Evolutionary conservation across 2,888 invertebrate genomes (phyloP), one percentile per base, ranked within the genome.

Genomic region (Megaustenia siamemsis): DNA sequence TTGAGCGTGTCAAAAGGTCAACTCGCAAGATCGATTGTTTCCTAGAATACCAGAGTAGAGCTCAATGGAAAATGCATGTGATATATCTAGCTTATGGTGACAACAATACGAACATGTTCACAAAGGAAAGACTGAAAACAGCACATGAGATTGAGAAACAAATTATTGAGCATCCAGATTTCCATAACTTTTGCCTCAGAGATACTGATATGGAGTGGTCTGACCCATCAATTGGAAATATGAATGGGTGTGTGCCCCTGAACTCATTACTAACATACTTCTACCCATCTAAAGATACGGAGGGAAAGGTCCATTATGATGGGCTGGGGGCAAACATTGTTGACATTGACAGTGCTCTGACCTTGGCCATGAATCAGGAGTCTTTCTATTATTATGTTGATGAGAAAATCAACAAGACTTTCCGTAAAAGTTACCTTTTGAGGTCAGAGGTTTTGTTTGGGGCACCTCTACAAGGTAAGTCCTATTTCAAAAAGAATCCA

Each of bases 371-470:
- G 91, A 91, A 88, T 8, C 88, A 91, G 6, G 89, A 90, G 8
- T 88, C 91, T 60, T 92, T 92, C 83, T 93, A 92, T 83, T 93
- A 91, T 85, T 93, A 89, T 85, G 92, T 92, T 24, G 93, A 93
- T 86, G 91, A 91, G 60, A 90, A 91, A 79, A 89, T 92, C 40
- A 92, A 90, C 84, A 88, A 82, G 10, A 90, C 91, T 3, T 88
- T 89, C 73, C 86, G 86, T 71, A 89, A 90, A 76, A 92, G 92
- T 85, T 87, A 88, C 32, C 83, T 93, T 6, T 75, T 93, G 53
- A 86, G 93, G 60, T 90, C 92, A 15, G 93, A 93, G 81, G 91
- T 93, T 10, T 84, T 91, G 80, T 93, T 93, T 88, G 93, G 93
- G 24, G 88, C 90, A 40, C 93, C 93, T 0, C 86, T 93, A 18